Evolutionary conservation across 2,113 vertebrate species (phyloP).

Genomic region (Aldabrachelys gigantea): DNA sequence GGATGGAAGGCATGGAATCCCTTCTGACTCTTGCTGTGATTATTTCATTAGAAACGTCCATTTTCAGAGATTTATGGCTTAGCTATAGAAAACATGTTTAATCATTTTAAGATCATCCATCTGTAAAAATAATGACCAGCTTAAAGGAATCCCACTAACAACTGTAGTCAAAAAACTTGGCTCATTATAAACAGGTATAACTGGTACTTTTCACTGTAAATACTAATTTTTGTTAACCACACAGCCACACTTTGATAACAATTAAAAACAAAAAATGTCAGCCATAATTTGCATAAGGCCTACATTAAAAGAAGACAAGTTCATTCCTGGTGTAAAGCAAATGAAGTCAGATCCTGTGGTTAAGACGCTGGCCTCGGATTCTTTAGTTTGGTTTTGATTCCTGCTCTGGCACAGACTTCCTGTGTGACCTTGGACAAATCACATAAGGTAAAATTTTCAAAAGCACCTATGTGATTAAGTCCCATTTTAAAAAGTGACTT

Average conservation of each 20-base stretch:
- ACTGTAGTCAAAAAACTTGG: not conserved
- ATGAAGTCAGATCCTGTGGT: not conserved
- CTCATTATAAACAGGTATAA: not conserved
- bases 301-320: not conserved
- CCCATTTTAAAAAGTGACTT: not conserved
- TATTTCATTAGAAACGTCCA: not conserved
- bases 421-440: not conserved
- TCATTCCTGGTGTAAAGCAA: not conserved
- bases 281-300: not conserved
- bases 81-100: not conserved
- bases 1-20: not conserved
- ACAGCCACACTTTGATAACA: not conserved
- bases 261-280: not conserved
- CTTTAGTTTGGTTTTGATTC: not conserved
- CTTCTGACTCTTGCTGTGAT: not conserved
- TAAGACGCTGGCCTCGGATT: not conserved
- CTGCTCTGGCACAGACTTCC: too few species aligned
- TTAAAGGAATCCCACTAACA: not conserved
- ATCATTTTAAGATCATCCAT: not conserved
- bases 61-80: not conserved
- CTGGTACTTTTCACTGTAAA: not conserved
- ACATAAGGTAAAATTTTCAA: not conserved
- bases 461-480: not conserved
- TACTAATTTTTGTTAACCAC: not conserved
- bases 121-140: not conserved